Percentiles rank a stretch among this genome's conserved stretches.
These are phyloP conservation scores for Phytoseiulus persimilis DNA, from an alignment of 2,888 invertebrate species.

Conservation along the genomic window DNA sequence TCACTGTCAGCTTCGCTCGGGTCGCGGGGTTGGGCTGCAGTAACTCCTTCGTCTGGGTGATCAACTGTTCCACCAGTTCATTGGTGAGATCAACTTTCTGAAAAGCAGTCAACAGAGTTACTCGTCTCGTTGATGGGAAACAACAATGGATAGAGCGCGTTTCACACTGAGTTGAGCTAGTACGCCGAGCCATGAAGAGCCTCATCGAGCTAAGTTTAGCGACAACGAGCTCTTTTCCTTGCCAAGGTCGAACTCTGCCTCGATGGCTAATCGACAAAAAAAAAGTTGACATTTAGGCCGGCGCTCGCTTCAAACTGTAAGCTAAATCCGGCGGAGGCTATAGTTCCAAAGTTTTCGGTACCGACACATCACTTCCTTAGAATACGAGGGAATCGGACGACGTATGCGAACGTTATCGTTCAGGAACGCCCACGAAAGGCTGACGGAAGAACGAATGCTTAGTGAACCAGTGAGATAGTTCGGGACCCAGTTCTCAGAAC, in stretches of 20 bases:
- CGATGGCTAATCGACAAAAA: background rate
- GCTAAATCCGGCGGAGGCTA: background rate
- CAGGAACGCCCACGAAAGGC: too few relatives aligned
- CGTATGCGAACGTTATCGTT: too few relatives aligned
- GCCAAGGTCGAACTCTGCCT: background rate
- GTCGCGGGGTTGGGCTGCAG: slow-evolving; percentile 90
- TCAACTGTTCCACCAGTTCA: slow-evolving; percentile 91
- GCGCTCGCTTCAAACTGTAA: background rate
- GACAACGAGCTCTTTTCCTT: background rate
- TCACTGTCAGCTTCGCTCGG: slow-evolving; percentile 57
- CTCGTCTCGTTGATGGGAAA: background rate
- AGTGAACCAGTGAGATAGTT: background rate
- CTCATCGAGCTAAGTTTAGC: background rate
- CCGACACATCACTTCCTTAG: too few relatives aligned
- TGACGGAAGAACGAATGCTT: background rate
- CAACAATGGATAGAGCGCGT: too few relatives aligned
- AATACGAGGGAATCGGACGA: too few relatives aligned
- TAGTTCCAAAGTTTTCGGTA: too few relatives aligned
- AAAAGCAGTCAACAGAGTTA: slow-evolving; percentile 41
- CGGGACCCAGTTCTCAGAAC: background rate
- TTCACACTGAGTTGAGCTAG: background rate
- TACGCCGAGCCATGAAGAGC: background rate
- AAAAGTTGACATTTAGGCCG: background rate
- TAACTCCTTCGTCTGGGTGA: slow-evolving; percentile 94
- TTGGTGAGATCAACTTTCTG: slow-evolving; percentile 97